Evolutionary conservation across 2,888 invertebrate genomes (phyloP), one percentile per base, ranked within the genome.

Genomic region (Nowickia ferox): DNA sequence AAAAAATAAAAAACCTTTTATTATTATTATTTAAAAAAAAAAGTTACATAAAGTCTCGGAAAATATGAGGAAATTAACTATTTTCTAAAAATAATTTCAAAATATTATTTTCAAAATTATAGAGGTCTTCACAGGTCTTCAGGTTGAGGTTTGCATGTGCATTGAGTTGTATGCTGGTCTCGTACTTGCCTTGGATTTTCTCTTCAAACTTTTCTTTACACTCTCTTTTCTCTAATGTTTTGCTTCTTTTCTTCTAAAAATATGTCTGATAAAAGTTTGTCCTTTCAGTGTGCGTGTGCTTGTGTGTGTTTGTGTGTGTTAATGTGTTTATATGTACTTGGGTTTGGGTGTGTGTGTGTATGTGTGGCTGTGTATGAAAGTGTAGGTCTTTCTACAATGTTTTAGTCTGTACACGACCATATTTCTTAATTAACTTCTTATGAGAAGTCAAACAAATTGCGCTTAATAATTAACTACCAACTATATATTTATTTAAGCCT

Each of bases 391-490:
- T 46, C 55, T 57, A 42, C 65, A 55, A 55, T 42, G 63, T 66
- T 48, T 55, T 59, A 30, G 59, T 53, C 44, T 17, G 44, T 46
- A 59, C 15, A 65, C 42, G 77, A 61, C 84, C 83, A 87, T 87
- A 86, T 88, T 88, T 88, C 88, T 88, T 88, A 87, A 88, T 88
- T 88, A 88, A 87, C 87, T 87, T 87, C 87, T 87, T 85, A 84
- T 71, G 84, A 84, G 72, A 87, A 88, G 87, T 87, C 87, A 87
- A 87, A 87, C 88, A 88, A 88, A 87, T 87, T 88, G 87, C 87
- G 87, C 87, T 87, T 87, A 86, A 87, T 87, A 87, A 87, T 88
- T 87, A 88, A 87, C 87, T 87, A 84, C 79, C 87, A 87, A 84
- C 87, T 86, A 84, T 82, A 86, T 72, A 83, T 80, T 85, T 85